Base-by-base conservation (phyloP, 2,888 invertebrate genomes). In the Lordiphosa fenestrarum region DNA sequence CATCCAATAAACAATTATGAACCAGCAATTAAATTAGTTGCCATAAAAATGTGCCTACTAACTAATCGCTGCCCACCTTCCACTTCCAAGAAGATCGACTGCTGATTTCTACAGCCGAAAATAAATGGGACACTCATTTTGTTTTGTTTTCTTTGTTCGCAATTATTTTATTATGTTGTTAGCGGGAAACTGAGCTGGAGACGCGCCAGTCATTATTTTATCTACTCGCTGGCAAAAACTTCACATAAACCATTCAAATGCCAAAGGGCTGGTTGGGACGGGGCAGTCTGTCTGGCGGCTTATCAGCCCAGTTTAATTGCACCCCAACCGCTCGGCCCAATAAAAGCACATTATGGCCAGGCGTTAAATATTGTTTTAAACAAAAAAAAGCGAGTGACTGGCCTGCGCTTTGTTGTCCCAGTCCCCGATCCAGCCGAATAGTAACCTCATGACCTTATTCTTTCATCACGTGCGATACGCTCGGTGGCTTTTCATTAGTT, bases 391-490 rank as follows among this genome's bases (percentile, higher is more conserved):
- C 3, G 4, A 12, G 1, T 33, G 3, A 30, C 21, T 42, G 3
- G 30, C 3, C 4, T 13, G 5, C 13, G 13, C 25, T 38, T 33
- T 58, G 47, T 58, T 58, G 48, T 23, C 48, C 58, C 36, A 58
- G 58, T 55, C 55, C 47, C 46, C 21, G 41, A 35, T 30, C 23
- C n/a, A 36, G 35, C 13, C 4, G 6, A 23, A 12, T 35, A 1
- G 42, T 25, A 21, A 48, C 55, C 65, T 66, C 58, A 58, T 66
- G 66, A 63, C 62, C 57, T 68, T 69, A 61, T 44, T 74, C 65
- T 55, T 58, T 25, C 36, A 55, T 73, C 67, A 73, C 78, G 73
- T 73, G 71, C 74, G 68, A 57, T 54, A 57, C 70, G 61, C 65
- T 71, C 74, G 53, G 41, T 19, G 60, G 61, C 47, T 71, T 59